Base-by-base conservation (phyloP, 1,140 invertebrate genomes). In the Drosophila pruinosa region DNA sequence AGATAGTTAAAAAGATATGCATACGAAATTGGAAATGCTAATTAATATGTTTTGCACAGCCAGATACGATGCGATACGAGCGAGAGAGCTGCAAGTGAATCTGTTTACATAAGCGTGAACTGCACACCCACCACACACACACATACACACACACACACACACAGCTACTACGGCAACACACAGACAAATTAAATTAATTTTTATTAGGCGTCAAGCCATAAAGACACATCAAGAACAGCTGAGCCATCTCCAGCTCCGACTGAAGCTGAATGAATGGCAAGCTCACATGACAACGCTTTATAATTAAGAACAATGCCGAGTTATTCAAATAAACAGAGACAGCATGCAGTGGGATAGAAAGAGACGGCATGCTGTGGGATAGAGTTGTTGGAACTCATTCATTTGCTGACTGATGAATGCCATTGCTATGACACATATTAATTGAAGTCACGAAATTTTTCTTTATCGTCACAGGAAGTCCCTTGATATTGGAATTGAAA, bases 31-130 rank as follows among this genome's bases (percentile, higher is more conserved):
- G 81, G 78, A 86, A 86, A 86, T 86, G 82, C 81, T 88, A 86
- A 86, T 86, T 88, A 86, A 88, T 88, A 86, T 88, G 82, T 86
- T 86, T 86, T 88, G 81, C 82, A 78, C 78, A 78, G 78, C 63
- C 75, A 82, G 78, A 81, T 81, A 83, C 70, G 64, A 62, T 7
- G 70, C 63, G 79, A 83, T 83, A 81, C 59, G 50, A 24, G 19
- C 50, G 57, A 71, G 65, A 74, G 74, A 80, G 67, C 69, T 72
- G 82, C 61, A 57, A 67, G 63, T 63, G 65, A 48, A 77, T 83
- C 70, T 82, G 78, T 78, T 83, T 78, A 82, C 79, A 83, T 82
- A 83, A 83, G 79, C 79, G 79, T 75, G 75, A 81, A 81, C 75
- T 74, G 56, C 78, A 65, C 78, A 62, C 67, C 59, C 67, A 45